Evolutionary conservation across 1,140 invertebrate genomes (phyloP).

Genomic region (Dinothrombium tinctorium): DNA sequence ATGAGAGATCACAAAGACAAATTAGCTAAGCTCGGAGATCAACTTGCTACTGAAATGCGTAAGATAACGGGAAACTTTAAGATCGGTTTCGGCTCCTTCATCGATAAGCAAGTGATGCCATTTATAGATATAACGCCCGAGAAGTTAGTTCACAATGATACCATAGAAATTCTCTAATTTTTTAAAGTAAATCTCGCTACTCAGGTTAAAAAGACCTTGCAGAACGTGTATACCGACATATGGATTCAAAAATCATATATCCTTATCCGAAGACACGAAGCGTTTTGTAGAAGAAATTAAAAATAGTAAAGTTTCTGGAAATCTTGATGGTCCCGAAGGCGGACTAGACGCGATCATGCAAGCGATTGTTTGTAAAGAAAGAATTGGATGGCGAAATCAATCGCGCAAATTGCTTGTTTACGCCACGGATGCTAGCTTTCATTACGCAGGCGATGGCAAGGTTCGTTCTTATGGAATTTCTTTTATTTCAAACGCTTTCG

Average conservation of each 20-base stretch:
- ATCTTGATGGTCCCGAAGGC: slow-evolving; percentile 89
- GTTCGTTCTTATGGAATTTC: too few relatives aligned
- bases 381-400: slow-evolving; percentile 14
- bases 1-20: slow-evolving; percentile 40
- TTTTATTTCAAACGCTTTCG: too few relatives aligned
- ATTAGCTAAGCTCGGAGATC: slow-evolving; percentile 3
- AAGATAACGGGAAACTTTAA: slow-evolving; percentile 76
- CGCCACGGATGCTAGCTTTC: slow-evolving; percentile 16
- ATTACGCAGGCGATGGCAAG: slow-evolving; percentile 17
- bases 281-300: slow-evolving; percentile 19
- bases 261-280: slow-evolving; percentile 16
- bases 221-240: slow-evolving; percentile 23
- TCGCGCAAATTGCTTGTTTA: slow-evolving; percentile 16
- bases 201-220: slow-evolving; percentile 21
- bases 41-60: slow-evolving; percentile 31
- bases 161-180: neutral
- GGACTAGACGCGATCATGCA: slow-evolving; percentile 99
- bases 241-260: slow-evolving; percentile 23
- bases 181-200: too few relatives aligned
- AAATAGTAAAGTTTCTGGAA: slow-evolving; percentile 21
- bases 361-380: slow-evolving; percentile 11
- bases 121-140: slow-evolving; percentile 37
- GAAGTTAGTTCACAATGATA: slow-evolving; percentile 20
- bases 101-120: slow-evolving; percentile 94
- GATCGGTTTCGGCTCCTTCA: slow-evolving; percentile 87